Conservation (phyloP, 2,797 vertebrate species). For the Mallotus villosus region DNA sequence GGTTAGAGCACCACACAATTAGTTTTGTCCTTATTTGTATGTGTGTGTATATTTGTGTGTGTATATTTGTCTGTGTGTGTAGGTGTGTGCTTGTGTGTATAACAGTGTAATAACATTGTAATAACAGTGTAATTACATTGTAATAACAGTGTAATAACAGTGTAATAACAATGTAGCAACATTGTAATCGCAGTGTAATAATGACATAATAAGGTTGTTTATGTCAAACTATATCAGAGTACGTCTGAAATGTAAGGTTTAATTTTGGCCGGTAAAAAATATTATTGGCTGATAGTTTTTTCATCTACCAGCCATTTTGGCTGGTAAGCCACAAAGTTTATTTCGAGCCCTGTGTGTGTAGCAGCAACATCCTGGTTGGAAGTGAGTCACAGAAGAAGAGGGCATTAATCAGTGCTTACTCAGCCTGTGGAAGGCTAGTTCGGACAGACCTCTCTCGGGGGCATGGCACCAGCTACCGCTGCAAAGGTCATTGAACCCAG, state of each 20-base stretch:
- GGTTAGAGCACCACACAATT: background rate
- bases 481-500: constrained; percentile 31
- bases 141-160: too few relatives aligned
- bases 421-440: background rate
- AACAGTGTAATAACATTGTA: too few relatives aligned
- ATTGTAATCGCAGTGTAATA: too few relatives aligned
- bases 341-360: too few relatives aligned
- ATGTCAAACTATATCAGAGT: background rate
- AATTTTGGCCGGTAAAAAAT: too few relatives aligned
- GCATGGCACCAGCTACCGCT: background rate
- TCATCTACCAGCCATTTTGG: too few relatives aligned
- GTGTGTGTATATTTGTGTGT: constrained; percentile 9
- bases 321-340: too few relatives aligned
- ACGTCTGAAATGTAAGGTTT: too few relatives aligned
- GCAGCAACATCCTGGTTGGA: constrained; percentile 6
- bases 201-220: too few relatives aligned
- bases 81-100: background rate
- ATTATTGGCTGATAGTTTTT: too few relatives aligned
- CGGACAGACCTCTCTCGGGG: background rate
- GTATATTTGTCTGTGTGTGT: background rate
- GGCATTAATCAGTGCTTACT: constrained; percentile 36
- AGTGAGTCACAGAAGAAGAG: constrained; percentile 28
- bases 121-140: too few relatives aligned
- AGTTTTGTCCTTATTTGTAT: constrained; percentile 13
- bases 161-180: too few relatives aligned